Evolutionary conservation across 1,140 invertebrate species (phyloP).

Genomic region (Eupeodes corollae): DNA sequence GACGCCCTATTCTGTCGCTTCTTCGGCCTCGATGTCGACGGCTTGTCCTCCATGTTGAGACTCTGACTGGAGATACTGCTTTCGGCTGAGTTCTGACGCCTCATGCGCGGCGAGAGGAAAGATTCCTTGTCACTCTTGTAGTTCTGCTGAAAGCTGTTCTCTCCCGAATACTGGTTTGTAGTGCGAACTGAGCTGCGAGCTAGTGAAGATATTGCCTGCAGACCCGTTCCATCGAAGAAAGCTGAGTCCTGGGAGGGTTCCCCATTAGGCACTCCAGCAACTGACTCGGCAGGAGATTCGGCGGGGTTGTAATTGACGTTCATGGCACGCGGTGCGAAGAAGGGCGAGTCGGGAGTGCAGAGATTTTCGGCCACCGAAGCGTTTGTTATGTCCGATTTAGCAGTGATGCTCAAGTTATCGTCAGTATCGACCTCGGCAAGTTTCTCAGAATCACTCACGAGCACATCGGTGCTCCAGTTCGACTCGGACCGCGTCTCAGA

Average conservation of each 20-base stretch:
- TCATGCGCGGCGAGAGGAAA: conserved; percentile 25
- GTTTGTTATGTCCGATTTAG: conserved; percentile 51
- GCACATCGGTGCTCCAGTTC: conserved; percentile 94
- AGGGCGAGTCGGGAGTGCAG: conserved; percentile 5
- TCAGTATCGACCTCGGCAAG: conserved; percentile 80
- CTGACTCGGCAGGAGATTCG: neutral
- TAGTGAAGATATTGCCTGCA: conserved; percentile 22
- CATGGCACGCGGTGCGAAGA: conserved; percentile 1
- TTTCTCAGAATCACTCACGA: conserved; percentile 88
- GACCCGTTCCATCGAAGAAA: conserved; percentile 5
- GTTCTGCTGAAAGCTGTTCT: conserved; percentile 33
- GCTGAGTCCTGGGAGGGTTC: neutral
- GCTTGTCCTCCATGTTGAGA: conserved; percentile 23
- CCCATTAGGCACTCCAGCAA: neutral
- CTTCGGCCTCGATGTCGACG: conserved; percentile 8
- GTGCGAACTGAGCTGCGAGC: conserved; percentile 30
- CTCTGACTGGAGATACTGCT: conserved; percentile 37
- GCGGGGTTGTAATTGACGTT: conserved; percentile 6
- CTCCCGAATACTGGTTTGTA: conserved; percentile 27
- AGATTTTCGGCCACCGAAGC: conserved; percentile 23
- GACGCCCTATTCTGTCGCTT: conserved; percentile 14
- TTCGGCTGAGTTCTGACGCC: conserved; percentile 33
- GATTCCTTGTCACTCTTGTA: conserved; percentile 29
- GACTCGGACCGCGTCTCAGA: conserved; percentile 86
- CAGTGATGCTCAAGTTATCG: conserved; percentile 62